Base-by-base conservation (phyloP, 2,113 vertebrate genomes). In the Ochotona curzoniae region DNA sequence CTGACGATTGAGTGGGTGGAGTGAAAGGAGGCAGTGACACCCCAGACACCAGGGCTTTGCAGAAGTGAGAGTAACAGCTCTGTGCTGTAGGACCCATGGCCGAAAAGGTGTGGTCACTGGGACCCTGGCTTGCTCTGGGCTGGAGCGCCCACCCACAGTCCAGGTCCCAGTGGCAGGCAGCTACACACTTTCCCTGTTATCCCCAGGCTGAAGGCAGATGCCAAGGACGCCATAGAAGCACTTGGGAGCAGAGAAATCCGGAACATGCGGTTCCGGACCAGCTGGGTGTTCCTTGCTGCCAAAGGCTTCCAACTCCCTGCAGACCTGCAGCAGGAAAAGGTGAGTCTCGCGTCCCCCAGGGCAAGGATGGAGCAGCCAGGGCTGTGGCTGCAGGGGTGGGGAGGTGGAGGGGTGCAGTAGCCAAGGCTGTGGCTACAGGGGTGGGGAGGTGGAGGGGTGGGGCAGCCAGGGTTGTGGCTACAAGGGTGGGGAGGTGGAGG, bases 251-350 rank as follows among this genome's bases (percentile, higher is more conserved):
- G 93, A 78, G 97, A 98, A 91, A 97, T 98, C 93, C 5, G 57
- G 80, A 98, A 97, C 64, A 81, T 99, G 51, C 87, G 38, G 26
- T 98, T 98, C 96, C 93, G 98, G 82, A 98, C 98, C 30, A 98
- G 96, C 87, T 99, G 98, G 98, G 98, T 96, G 21, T 98, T 98
- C 85, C 86, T 98, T n/a, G 89, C 95, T 67, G 95, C 98, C 20
- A 98, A 98, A 97, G 98, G 98, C 84, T 96, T 98, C 86, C 70
- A 95, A 11, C 92, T 98, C 12, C 98, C 98, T 23, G 75, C 96
- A 15, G 5, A 93, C 6, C 95, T 98, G 4, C 63, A 97, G 83
- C 98, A 90, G 92, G 98, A 99, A 96, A 98, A 98, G 98, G 98
- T 98, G 92, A 91, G 91, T 23, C 38, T 44, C 6, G 38, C 38